phyloP scores from a whole-genome alignment of 2,888 invertebrate species.

The Xanthorhoe designata region DNA sequence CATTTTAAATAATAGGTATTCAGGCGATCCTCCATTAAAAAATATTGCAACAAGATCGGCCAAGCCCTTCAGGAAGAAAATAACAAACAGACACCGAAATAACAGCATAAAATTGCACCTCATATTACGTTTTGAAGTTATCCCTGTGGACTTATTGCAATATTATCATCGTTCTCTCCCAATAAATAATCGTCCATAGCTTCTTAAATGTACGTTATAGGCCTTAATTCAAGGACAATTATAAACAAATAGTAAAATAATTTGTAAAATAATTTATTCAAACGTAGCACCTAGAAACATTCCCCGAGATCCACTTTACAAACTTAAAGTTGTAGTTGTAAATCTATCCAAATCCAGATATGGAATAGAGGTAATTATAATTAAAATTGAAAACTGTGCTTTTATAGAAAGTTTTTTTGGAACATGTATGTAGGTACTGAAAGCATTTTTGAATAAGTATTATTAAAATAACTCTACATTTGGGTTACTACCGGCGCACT shows the following conservation, averaged over 20 bases:
- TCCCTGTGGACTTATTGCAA: too few relatives aligned
- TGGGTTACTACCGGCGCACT: not conserved
- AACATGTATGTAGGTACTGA: not conserved
- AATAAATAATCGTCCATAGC: too few relatives aligned
- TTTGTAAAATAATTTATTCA: conserved; percentile 73
- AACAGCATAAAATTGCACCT: too few relatives aligned
- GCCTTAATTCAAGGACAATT: conserved; percentile 3
- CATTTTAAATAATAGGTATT: too few relatives aligned
- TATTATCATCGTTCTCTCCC: too few relatives aligned
- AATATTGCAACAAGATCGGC: too few relatives aligned
- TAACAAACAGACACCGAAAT: too few relatives aligned
- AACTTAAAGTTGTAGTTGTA: conserved; percentile 47
- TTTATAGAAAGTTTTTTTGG: conserved; percentile 15
- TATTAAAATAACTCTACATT: conserved; percentile 14
- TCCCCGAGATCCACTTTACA: conserved; percentile 70
- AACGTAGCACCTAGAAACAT: conserved; percentile 80
- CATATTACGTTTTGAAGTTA: too few relatives aligned
- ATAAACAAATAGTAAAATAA: conserved; percentile 38
- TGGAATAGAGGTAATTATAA: conserved; percentile 12
- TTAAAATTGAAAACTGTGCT: conserved; percentile 14
- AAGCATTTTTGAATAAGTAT: conserved; percentile 3
- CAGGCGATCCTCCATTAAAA: too few relatives aligned
- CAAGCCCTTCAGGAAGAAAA: too few relatives aligned
- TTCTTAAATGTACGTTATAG: too few relatives aligned
- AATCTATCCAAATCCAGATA: conserved; percentile 30